Evolutionary conservation across 2,888 invertebrate species (phyloP).

Genomic region (Melangyna quadrimaculata): DNA sequence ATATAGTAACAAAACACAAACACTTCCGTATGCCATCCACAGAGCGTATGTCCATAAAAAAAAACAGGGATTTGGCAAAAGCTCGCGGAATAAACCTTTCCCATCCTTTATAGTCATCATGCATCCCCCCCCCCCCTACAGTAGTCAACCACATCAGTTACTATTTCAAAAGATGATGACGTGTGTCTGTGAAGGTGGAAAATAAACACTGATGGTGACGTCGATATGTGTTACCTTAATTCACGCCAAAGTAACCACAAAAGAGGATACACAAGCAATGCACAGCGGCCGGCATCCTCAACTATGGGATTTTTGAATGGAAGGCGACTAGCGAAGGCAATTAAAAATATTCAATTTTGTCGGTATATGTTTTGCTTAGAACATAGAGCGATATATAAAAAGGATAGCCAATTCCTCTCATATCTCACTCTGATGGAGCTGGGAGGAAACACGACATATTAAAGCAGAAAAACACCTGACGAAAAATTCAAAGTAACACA

Average conservation of each 20-base stretch:
- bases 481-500: too few relatives aligned
- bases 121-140: too few relatives aligned
- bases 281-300: neutral
- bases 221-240: constrained; percentile 33
- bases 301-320: neutral
- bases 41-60: constrained; percentile 6
- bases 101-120: neutral
- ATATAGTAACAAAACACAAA: neutral
- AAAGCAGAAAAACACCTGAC: too few relatives aligned
- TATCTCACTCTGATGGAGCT: too few relatives aligned
- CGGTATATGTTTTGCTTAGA: too few relatives aligned
- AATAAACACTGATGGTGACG: neutral
- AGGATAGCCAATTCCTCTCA: too few relatives aligned
- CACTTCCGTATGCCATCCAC: constrained; percentile 7
- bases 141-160: constrained; percentile 17
- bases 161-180: constrained; percentile 35
- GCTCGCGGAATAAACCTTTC: constrained; percentile 29
- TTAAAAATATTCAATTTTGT: constrained; percentile 48
- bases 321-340: constrained; percentile 38
- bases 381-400: too few relatives aligned
- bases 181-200: neutral
- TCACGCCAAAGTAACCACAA: constrained; percentile 29
- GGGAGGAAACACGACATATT: too few relatives aligned
- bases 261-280: neutral
- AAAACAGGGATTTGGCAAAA: constrained; percentile 11